Evolutionary conservation across 2,797 vertebrate species (phyloP).

Genomic region (Gambusia yucatana): DNA sequence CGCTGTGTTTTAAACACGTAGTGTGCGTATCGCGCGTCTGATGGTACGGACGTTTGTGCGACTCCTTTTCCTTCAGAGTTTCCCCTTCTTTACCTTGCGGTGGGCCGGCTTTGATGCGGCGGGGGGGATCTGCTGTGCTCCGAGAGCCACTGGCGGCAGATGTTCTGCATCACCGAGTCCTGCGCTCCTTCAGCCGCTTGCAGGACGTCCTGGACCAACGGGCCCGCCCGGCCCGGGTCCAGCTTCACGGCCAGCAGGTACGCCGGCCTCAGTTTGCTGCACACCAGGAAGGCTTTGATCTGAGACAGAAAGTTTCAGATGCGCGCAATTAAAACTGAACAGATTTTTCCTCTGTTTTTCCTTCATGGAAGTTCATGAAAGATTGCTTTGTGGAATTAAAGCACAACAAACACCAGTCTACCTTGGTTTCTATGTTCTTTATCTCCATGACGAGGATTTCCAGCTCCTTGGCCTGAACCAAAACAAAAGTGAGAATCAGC

Average conservation of each 20-base stretch:
- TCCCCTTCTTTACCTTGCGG: constrained; percentile 51
- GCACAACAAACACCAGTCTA: constrained; percentile 8
- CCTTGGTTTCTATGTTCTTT: constrained; percentile 92
- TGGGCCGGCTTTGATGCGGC: constrained; percentile 67
- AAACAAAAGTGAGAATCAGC: constrained; percentile 13
- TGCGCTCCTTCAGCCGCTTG: constrained; percentile 85
- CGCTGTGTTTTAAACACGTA: neutral
- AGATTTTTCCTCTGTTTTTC: neutral
- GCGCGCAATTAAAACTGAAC: neutral
- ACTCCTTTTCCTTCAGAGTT: neutral
- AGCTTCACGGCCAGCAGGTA: constrained; percentile 94
- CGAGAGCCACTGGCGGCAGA: constrained; percentile 93
- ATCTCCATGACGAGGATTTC: constrained; percentile 92
- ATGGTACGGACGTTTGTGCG: neutral
- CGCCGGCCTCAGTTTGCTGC: constrained; percentile 91
- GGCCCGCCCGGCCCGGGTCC: constrained; percentile 82
- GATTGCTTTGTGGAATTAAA: neutral
- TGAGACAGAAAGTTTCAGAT: constrained; percentile 44
- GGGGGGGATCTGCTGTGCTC: constrained; percentile 82
- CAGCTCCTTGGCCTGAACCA: constrained; percentile 85
- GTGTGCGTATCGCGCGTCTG: neutral
- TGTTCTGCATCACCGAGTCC: constrained; percentile 90
- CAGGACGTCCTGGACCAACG: constrained; percentile 88
- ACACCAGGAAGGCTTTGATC: constrained; percentile 92
- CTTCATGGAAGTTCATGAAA: neutral